phyloP scores from a whole-genome alignment of 2,888 invertebrate species.

The Dasysyrphus albostriatus region DNA sequence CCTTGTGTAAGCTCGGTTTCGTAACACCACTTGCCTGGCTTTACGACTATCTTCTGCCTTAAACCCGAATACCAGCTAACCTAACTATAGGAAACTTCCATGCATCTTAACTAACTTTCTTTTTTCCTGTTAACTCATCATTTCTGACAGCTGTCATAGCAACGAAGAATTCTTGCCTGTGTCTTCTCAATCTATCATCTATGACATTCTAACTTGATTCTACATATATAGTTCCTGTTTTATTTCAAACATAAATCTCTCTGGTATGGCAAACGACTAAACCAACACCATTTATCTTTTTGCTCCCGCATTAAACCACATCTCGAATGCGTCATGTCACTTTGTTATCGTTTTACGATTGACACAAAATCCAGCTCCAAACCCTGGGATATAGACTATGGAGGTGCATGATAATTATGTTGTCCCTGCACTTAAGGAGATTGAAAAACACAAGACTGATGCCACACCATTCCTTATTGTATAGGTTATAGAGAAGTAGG shows the following conservation, averaged over 20 bases:
- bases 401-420: constrained; percentile 69
- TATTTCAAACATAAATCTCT: constrained; percentile 1
- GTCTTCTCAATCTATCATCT: background rate
- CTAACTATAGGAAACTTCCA: no score
- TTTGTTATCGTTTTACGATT: constrained; percentile 69
- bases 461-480: constrained; percentile 30
- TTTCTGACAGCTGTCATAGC: constrained; percentile 8
- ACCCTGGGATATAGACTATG: background rate
- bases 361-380: constrained; percentile 64
- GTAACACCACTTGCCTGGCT: no score
- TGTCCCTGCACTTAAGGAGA: constrained; percentile 74
- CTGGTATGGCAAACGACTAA: background rate
- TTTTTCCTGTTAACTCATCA: background rate
- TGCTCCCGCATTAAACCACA: constrained; percentile 1
- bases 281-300: constrained; percentile 48
- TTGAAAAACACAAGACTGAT: constrained; percentile 60
- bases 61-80: no score
- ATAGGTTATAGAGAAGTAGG: background rate
- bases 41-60: no score
- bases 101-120: no score
- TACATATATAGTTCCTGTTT: background rate
- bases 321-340: constrained; percentile 64
- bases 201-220: background rate
- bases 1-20: no score
- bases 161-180: background rate